phyloP scores from a whole-genome alignment of 23 tunicate genomes.

The Botrylloides violaceus region DNA sequence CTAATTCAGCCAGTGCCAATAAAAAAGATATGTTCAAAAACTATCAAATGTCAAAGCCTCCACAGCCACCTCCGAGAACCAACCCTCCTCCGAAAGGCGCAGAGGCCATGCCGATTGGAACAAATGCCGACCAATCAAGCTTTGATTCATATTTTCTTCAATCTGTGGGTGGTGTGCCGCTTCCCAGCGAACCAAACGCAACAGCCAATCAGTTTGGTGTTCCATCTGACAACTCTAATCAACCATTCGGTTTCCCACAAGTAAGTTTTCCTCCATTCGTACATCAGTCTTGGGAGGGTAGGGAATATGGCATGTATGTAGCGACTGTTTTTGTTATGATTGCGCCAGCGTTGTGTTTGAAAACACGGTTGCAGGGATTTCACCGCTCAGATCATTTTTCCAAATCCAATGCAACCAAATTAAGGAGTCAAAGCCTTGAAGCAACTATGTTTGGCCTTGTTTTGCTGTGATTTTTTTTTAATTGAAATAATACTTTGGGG shows the following conservation, averaged over 20 bases:
- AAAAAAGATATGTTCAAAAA: slow-evolving; percentile 90
- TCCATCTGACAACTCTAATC: background rate
- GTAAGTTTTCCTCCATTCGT: background rate
- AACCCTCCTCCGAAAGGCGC: background rate
- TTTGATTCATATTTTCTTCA: slow-evolving; percentile 50
- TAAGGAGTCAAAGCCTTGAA: too few species aligned
- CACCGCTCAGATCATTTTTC: too few species aligned
- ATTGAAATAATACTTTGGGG: too few species aligned
- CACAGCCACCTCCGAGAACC: slow-evolving; percentile 47
- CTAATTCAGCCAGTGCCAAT: slow-evolving; percentile 14
- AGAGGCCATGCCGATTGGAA: background rate
- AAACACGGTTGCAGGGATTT: too few species aligned
- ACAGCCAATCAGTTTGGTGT: background rate
- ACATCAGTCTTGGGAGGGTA: too few species aligned
- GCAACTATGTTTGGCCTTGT: too few species aligned
- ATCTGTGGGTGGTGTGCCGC: slow-evolving; percentile 67
- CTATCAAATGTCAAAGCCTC: slow-evolving; percentile 84
- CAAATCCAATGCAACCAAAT: too few species aligned
- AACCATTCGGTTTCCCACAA: background rate
- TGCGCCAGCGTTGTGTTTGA: too few species aligned
- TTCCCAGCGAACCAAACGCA: background rate
- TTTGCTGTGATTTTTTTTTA: too few species aligned
- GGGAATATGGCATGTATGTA: too few species aligned
- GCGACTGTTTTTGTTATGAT: too few species aligned
- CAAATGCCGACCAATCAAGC: slow-evolving; percentile 7